Percentiles rank a stretch among this genome's conserved stretches.
Conservation (phyloP, 2,888 invertebrate genomes). For the Tuberolachnus salignus region DNA sequence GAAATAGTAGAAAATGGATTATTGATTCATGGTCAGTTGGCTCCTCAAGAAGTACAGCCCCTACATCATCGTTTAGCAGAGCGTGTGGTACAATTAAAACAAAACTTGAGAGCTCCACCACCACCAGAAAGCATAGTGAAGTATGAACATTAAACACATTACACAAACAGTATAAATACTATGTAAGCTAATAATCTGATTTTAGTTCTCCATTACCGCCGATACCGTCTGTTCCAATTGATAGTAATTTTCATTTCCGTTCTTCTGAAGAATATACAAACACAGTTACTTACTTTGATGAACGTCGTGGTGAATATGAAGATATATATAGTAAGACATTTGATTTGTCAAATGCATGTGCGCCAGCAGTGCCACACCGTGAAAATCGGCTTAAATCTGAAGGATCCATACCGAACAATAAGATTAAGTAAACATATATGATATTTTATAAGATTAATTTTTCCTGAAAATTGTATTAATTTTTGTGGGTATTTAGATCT, state of each 20-base stretch:
- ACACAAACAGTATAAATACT: not conserved
- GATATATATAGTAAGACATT: slow-evolving; percentile 46
- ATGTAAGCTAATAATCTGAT: slow-evolving; percentile 46
- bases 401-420: slow-evolving; percentile 38
- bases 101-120: slow-evolving; percentile 57
- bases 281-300: slow-evolving; percentile 61
- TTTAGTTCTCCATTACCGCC: slow-evolving; percentile 82
- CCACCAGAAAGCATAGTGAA: slow-evolving; percentile 58
- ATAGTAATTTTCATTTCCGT: slow-evolving; percentile 66
- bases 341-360: slow-evolving; percentile 7
- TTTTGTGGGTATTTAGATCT: slow-evolving; percentile 2
- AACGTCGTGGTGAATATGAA: slow-evolving; percentile 42
- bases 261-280: slow-evolving; percentile 63
- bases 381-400: slow-evolving; percentile 39
- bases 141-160: slow-evolving; percentile 50
- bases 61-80: slow-evolving; percentile 88
- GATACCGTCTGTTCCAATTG: slow-evolving; percentile 77
- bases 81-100: slow-evolving; percentile 74
- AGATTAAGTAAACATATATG: slow-evolving; percentile 20
- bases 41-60: slow-evolving; percentile 87
- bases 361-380: slow-evolving; percentile 16
- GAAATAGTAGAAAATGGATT: slow-evolving; percentile 79
- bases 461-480: not conserved
- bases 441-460: not conserved
- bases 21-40: slow-evolving; percentile 81